phyloP scores from a whole-genome alignment of 2,113 vertebrate species.

The Anser cygnoides region DNA sequence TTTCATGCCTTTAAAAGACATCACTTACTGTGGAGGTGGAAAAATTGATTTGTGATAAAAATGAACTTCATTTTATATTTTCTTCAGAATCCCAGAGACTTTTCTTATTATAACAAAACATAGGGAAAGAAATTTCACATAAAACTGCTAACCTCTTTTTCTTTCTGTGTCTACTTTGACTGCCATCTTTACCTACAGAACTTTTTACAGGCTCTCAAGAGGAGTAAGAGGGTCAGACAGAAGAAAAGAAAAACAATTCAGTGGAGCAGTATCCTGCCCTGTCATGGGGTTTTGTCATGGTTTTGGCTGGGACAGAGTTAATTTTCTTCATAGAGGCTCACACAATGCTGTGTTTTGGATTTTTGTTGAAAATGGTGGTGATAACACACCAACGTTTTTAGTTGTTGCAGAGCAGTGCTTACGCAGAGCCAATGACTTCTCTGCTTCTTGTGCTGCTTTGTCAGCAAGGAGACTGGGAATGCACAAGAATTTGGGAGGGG shows the following conservation, averaged over 20 bases:
- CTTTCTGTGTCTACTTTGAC: background rate
- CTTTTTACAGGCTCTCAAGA: background rate
- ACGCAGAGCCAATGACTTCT: no score
- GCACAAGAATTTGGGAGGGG: no score
- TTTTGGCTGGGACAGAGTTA: no score
- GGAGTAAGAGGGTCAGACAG: background rate
- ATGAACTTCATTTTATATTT: background rate
- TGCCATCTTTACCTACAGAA: background rate
- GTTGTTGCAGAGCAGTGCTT: no score
- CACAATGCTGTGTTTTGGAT: no score
- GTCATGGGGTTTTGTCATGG: background rate
- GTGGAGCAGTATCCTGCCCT: background rate
- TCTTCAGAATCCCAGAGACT: background rate
- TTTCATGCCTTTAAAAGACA: background rate
- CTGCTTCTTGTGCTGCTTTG: no score
- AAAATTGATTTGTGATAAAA: background rate
- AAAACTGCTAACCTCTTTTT: background rate
- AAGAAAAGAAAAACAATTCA: background rate
- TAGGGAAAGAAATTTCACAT: background rate
- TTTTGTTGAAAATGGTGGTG: no score
- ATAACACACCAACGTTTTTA: no score
- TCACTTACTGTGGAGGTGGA: background rate
- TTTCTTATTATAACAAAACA: background rate
- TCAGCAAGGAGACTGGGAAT: no score
- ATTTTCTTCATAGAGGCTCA: no score